phyloP scores from a whole-genome alignment of 2,797 vertebrate species.

The Cetoscarus ocellatus region DNA sequence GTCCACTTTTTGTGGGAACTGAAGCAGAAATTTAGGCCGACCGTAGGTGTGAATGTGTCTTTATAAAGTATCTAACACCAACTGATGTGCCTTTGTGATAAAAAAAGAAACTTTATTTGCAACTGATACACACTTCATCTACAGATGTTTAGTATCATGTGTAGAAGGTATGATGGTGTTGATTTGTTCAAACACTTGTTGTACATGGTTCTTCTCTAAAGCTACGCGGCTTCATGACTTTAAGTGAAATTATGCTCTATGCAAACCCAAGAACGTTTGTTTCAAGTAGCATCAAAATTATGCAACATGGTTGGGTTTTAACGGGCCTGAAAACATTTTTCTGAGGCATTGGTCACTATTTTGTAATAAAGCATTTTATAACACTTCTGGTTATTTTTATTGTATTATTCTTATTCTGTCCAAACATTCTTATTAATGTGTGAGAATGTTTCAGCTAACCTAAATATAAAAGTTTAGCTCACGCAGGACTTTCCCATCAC shows the following conservation, averaged over 20 bases:
- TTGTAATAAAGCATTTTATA: slow-evolving; percentile 87
- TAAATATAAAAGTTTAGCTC: not conserved
- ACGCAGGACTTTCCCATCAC: not conserved
- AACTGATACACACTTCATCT: slow-evolving; percentile 55
- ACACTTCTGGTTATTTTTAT: slow-evolving; percentile 62
- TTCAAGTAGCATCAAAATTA: slow-evolving; percentile 34
- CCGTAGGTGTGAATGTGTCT: slow-evolving; percentile 66
- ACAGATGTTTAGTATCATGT: slow-evolving; percentile 62
- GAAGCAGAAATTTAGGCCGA: slow-evolving; percentile 48
- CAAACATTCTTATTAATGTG: not conserved
- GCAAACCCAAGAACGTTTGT: slow-evolving; percentile 52
- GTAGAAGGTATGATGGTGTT: slow-evolving; percentile 46
- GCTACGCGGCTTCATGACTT: slow-evolving; percentile 36
- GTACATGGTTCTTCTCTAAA: slow-evolving; percentile 52
- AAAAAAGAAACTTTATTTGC: slow-evolving; percentile 58
- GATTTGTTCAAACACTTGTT: slow-evolving; percentile 50
- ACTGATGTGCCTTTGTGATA: slow-evolving; percentile 79
- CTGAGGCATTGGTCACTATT: slow-evolving; percentile 71
- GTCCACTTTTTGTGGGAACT: slow-evolving; percentile 29
- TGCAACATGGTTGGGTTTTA: slow-evolving; percentile 53
- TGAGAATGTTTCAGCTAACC: not conserved
- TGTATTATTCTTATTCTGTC: slow-evolving; percentile 9
- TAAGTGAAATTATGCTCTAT: slow-evolving; percentile 54
- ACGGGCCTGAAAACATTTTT: slow-evolving; percentile 53
- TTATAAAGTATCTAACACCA: slow-evolving; percentile 53